Percentiles rank a stretch among this genome's conserved stretches.
Conservation (phyloP, 2,797 vertebrate genomes). For the Sarcophilus harrisii region DNA sequence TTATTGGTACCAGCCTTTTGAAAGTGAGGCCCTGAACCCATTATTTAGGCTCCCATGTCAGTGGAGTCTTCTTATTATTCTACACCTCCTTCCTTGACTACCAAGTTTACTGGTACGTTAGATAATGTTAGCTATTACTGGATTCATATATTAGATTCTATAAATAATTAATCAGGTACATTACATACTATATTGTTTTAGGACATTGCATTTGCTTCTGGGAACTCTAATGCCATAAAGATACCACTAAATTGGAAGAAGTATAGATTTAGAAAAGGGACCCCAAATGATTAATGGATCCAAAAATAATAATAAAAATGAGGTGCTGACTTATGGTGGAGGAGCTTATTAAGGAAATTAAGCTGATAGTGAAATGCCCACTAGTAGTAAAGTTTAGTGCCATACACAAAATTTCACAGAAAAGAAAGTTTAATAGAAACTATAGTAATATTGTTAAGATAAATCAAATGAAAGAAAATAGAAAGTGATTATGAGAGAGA, state of each 20-base stretch:
- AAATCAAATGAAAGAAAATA: slow-evolving; percentile 32
- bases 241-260: slow-evolving; percentile 65
- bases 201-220: slow-evolving; percentile 60
- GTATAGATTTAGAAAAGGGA: slow-evolving; percentile 49
- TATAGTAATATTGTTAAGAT: slow-evolving; percentile 16
- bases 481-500: background rate
- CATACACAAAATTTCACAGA: background rate
- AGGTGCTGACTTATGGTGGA: slow-evolving; percentile 26
- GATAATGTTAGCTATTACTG: slow-evolving; percentile 58
- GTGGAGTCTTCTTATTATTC: slow-evolving; percentile 24
- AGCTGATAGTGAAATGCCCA: background rate
- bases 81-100: slow-evolving; percentile 43
- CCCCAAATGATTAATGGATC: slow-evolving; percentile 52
- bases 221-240: slow-evolving; percentile 57
- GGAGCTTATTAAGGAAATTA: slow-evolving; percentile 21
- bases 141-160: slow-evolving; percentile 54
- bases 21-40: background rate
- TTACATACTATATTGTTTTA: slow-evolving; percentile 71
- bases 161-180: slow-evolving; percentile 72
- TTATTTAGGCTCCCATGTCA: background rate
- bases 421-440: slow-evolving; percentile 2
- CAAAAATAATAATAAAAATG: slow-evolving; percentile 28
- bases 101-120: slow-evolving; percentile 48
- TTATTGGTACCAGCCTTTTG: no score
- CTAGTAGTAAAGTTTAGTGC: background rate